These are phyloP conservation scores for Linurgus olivaceus DNA, from an alignment of 2,797 vertebrate species.

Conservation along the genomic window DNA sequence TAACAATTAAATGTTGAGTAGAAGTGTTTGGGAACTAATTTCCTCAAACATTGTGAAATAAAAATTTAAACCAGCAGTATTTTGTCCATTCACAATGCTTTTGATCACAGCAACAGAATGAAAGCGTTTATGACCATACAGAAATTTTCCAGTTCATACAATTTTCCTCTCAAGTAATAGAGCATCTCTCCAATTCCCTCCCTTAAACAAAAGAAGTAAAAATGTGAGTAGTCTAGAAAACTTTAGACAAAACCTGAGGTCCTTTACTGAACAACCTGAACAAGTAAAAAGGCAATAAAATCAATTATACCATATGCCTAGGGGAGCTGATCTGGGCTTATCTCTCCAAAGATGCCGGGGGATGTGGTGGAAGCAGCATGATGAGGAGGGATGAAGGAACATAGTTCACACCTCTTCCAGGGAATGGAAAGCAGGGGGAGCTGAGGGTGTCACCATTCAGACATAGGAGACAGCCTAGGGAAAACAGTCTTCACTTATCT, in stretches of 20 bases:
- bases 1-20: not conserved
- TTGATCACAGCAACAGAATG: not conserved
- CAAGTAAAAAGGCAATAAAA: not conserved
- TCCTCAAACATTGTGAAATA: not conserved
- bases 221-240: not conserved
- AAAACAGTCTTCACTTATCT: not conserved
- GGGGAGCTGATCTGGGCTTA: not conserved
- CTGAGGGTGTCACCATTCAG: not conserved
- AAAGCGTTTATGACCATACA: not conserved
- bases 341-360: not conserved
- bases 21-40: not conserved
- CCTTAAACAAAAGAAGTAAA: not conserved
- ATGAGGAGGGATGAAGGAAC: not conserved
- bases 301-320: accelerated
- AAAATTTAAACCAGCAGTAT: not conserved
- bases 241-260: not conserved
- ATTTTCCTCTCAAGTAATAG: not conserved
- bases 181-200: not conserved
- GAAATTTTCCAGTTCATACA: not conserved
- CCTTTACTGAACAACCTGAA: not conserved
- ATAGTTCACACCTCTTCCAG: not conserved
- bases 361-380: not conserved
- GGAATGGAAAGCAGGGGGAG: not conserved
- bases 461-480: not conserved
- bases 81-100: not conserved